phyloP scores from a whole-genome alignment of 2,113 vertebrate genomes.

The Xiphophorus hellerii region DNA sequence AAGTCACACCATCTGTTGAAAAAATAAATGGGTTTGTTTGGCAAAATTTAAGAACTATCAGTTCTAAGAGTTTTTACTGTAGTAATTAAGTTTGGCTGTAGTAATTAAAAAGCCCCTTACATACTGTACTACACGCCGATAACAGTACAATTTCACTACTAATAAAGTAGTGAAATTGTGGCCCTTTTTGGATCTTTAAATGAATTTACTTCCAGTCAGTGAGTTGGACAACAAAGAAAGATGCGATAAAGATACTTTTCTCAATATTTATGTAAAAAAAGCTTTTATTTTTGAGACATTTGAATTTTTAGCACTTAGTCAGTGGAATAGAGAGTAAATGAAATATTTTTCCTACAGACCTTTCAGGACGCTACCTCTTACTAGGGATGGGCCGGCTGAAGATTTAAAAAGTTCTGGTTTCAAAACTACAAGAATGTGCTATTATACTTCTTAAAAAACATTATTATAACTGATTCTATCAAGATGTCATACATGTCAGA shows the following conservation, averaged over 20 bases:
- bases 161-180: neutral
- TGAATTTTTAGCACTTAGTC: neutral
- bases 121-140: no score
- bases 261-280: neutral
- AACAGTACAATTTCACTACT: no score
- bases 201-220: neutral
- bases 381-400: neutral
- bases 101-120: no score
- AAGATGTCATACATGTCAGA: no score
- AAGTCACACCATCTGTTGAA: neutral
- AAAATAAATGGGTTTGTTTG: neutral
- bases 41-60: neutral
- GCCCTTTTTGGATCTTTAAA: neutral
- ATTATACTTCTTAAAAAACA: neutral
- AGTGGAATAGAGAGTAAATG: neutral
- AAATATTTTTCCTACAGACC: no score
- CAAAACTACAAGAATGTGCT: neutral
- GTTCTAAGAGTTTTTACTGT: neutral
- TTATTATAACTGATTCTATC: no score
- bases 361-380: no score
- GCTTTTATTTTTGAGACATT: neutral
- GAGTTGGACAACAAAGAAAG: neutral
- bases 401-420: neutral
- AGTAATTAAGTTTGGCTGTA: no score
- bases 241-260: neutral